Evolutionary conservation across 2,113 vertebrate species (phyloP).

Genomic region (Benthochromis sp.): DNA sequence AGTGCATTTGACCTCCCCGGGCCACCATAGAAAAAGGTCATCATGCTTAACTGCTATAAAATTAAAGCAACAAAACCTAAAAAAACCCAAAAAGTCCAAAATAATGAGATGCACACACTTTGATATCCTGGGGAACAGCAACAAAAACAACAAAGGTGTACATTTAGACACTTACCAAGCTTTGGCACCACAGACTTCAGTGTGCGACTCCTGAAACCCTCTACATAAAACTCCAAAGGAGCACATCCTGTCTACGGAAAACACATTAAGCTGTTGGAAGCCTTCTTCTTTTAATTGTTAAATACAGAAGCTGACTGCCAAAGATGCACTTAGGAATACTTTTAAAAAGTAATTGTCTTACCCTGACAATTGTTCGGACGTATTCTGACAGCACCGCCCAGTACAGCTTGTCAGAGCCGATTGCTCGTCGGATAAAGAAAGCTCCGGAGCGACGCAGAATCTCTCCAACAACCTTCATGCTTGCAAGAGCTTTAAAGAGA

Average conservation of each 20-base stretch:
- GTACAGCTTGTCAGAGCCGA: conserved; percentile 88
- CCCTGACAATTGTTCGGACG: conserved; percentile 85
- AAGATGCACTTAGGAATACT: not conserved
- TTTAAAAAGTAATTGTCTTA: conserved; percentile 25
- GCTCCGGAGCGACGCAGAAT: conserved; percentile 89
- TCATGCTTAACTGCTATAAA: not conserved
- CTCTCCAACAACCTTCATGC: conserved; percentile 89
- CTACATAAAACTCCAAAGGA: conserved; percentile 94
- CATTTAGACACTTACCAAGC: conserved; percentile 71
- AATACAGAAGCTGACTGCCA: not conserved
- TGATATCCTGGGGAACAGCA: not conserved
- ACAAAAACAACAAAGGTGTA: not conserved
- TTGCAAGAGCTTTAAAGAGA: conserved; percentile 78
- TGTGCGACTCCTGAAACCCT: conserved; percentile 89
- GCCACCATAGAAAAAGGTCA: not conserved
- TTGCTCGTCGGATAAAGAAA: conserved; percentile 91
- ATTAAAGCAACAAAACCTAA: not conserved
- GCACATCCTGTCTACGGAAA: conserved; percentile 79
- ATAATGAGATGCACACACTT: not conserved
- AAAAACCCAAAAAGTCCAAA: rapidly evolving
- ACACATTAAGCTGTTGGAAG: not conserved
- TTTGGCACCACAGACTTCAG: conserved; percentile 89
- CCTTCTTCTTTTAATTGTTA: not conserved
- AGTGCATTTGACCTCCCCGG: not conserved
- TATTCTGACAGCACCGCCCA: conserved; percentile 96